A percentile compares a stretch with the other conserved stretches of the same genome.
Conservation (phyloP, 2,888 invertebrate species). For the Cepaea hortensis region DNA sequence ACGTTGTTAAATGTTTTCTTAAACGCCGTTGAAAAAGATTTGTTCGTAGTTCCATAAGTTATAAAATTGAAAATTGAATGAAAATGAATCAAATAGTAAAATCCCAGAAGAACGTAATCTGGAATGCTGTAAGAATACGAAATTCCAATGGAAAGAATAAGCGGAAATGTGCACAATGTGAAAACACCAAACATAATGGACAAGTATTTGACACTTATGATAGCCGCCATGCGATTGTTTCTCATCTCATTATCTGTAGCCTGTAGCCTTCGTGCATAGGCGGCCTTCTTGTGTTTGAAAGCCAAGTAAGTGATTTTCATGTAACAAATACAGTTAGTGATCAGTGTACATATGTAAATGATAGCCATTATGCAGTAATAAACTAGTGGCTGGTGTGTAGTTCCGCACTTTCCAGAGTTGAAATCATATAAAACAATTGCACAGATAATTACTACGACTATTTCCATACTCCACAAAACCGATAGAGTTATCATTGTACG, state of each 20-base stretch:
- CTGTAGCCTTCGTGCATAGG: not conserved
- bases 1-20: not conserved
- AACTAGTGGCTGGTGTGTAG: too few species aligned
- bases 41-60: not conserved
- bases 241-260: not conserved
- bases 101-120: not conserved
- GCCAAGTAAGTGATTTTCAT: not conserved
- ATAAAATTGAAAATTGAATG: not conserved
- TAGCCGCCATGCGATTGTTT: not conserved
- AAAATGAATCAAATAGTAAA: not conserved
- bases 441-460: too few species aligned
- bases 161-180: not conserved
- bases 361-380: too few species aligned
- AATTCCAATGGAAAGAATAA: too few species aligned
- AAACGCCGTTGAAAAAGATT: not conserved
- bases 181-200: not conserved
- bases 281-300: constrained; percentile 5
- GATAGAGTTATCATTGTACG: not conserved
- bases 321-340: not conserved
- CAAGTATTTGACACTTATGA: not conserved
- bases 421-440: too few species aligned
- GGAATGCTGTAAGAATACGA: not conserved
- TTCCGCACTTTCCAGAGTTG: too few species aligned
- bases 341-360: not conserved
- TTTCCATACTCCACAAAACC: too few species aligned